Base-by-base conservation (phyloP, 2,113 vertebrate genomes). In the Acanthochromis polyacanthus region DNA sequence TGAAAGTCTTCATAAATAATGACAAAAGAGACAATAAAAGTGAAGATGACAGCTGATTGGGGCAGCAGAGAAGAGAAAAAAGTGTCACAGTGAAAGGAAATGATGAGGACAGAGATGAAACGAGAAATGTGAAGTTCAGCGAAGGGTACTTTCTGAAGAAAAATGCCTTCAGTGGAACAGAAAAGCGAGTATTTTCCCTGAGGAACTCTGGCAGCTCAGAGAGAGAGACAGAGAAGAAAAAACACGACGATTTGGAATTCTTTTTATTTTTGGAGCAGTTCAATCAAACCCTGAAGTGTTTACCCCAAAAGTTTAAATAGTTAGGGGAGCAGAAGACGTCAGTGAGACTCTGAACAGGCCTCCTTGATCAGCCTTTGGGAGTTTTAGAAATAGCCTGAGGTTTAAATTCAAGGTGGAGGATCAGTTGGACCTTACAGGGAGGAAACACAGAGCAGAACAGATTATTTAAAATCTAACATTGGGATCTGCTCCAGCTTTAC, bases 211-310 rank as follows among this genome's bases (percentile, higher is more conserved):
- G 7, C 8, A 38, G 36, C 85, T 81, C 19, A 63, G 36, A 71
- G 66, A 65, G 60, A 62, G 40, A 23, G 40, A 38, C 32, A 20
- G 46, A 48, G 48, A 75, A 66, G 55, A 67, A 46, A 77, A 82
- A 67, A 52, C 57, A 58, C 57, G 63, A 66, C 17, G 3, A 75
- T 66, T 84, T 66, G 1, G 70, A 82, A 72, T 72, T 85, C 71
- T 78, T 51, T 30, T 81, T 75, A 63, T 83, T 75, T 88, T 80
- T 71, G 59, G 71, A 84, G 78, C 51, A 53, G 63, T 82, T 87
- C 56, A 78, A 40, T 81, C 16, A 74, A 83, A 83, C n/a, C 17
- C 56, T 53, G 9, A 61, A 71, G 59, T 80, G 80, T 86, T 78
- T 87, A 70, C 78, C 3, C 64, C 23, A 4, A 69, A 72, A 45